A percentile compares a stretch with the other conserved stretches of the same genome.
phyloP scores from a whole-genome alignment of 1,140 invertebrate genomes.

The Papilio helenus region DNA sequence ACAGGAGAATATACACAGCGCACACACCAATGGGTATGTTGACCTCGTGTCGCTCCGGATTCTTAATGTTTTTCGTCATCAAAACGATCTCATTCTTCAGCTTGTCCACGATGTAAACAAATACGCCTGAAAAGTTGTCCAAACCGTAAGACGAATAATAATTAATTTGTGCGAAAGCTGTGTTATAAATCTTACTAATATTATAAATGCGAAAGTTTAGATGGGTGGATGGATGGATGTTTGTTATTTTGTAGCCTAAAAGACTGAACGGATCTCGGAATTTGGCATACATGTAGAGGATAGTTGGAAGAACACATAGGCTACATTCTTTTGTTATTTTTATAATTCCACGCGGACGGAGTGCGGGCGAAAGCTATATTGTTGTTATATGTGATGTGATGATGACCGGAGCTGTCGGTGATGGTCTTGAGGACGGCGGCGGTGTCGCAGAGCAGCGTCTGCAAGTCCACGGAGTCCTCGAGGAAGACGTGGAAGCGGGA shows the following conservation, averaged over 20 bases:
- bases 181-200: too few species aligned
- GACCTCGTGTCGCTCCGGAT: conserved; percentile 77
- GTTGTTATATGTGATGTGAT: neutral
- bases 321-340: too few species aligned
- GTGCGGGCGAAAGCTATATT: too few species aligned
- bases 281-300: too few species aligned
- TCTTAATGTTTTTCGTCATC: conserved; percentile 70
- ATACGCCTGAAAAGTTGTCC: conserved; percentile 72
- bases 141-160: neutral
- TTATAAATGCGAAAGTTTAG: too few species aligned
- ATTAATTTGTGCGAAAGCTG: too few species aligned
- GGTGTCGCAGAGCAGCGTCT: conserved; percentile 82
- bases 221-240: too few species aligned
- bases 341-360: too few species aligned
- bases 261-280: too few species aligned
- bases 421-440: conserved; percentile 81
- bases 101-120: conserved; percentile 81
- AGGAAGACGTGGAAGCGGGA: conserved; percentile 78
- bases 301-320: too few species aligned
- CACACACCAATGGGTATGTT: conserved; percentile 80
- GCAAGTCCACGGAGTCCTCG: conserved; percentile 81
- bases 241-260: too few species aligned
- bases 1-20: neutral
- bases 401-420: conserved; percentile 79
- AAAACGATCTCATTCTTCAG: conserved; percentile 80